phyloP scores from a whole-genome alignment of 1,140 invertebrate species.

The Doryteuthis pealeii region DNA sequence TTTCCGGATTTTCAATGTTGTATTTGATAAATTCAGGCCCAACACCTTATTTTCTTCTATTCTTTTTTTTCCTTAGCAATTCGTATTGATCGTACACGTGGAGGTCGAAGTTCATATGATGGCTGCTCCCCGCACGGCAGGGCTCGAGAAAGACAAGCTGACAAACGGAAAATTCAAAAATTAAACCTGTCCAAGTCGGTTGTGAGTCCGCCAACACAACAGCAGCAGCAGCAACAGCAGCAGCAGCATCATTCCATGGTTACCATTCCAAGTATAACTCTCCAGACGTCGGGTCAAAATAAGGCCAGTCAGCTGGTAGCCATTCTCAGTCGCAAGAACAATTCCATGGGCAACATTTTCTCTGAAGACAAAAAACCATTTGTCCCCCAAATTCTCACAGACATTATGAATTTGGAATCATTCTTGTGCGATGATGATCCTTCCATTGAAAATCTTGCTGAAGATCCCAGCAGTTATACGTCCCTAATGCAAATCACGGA shows the following conservation, averaged over 20 bases:
- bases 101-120: conserved; percentile 88
- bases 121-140: conserved; percentile 52
- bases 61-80: conserved; percentile 72
- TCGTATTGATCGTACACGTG: conserved; percentile 88
- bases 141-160: conserved; percentile 20
- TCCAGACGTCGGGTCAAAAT: neutral
- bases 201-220: neutral
- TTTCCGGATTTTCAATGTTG: too few species aligned
- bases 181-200: conserved; percentile 23
- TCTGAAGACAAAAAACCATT: conserved; percentile 27
- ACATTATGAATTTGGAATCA: conserved; percentile 57
- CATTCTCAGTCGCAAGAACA: conserved; percentile 40
- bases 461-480: conserved; percentile 41
- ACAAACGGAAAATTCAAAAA: conserved; percentile 23
- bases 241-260: neutral
- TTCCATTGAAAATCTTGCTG: conserved; percentile 33
- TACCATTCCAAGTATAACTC: conserved; percentile 11
- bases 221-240: conserved; percentile 7
- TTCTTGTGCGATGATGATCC: conserved; percentile 54
- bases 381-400: conserved; percentile 49
- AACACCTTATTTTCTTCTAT: too few species aligned
- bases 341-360: conserved; percentile 15
- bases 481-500: conserved; percentile 73
- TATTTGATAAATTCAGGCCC: too few species aligned
- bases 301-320: conserved; percentile 44